These are phyloP conservation scores for Polydesmus complanatus DNA, from an alignment of 2,888 invertebrate genomes.

Conservation along the genomic window DNA sequence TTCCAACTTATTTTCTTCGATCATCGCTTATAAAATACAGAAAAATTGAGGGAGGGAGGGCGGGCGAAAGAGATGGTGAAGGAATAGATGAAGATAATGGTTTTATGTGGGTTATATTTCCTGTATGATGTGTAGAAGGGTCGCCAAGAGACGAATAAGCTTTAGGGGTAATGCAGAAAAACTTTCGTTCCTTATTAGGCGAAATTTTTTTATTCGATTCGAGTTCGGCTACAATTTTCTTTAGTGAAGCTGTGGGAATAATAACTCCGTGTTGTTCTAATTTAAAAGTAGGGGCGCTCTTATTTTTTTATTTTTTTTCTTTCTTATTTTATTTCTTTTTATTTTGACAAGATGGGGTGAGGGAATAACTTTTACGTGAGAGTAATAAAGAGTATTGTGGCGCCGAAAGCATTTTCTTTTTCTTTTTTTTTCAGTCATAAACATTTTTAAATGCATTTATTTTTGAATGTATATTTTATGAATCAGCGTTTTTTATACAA, in stretches of 20 bases:
- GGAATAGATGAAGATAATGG: not conserved
- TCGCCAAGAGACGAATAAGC: not conserved
- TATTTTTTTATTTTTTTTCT: not conserved
- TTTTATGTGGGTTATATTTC: not conserved
- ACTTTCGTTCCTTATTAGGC: too few species aligned
- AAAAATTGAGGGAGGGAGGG: not conserved
- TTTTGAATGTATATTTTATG: too few species aligned
- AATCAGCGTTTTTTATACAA: too few species aligned
- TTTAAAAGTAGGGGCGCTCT: not conserved
- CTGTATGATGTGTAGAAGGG: not conserved
- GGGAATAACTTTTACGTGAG: too few species aligned
- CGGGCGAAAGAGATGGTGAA: not conserved
- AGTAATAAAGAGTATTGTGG: too few species aligned
- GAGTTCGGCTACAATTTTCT: not conserved
- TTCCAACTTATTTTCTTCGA: not conserved
- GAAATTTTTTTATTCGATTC: not conserved
- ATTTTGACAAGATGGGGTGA: too few species aligned
- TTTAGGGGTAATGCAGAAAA: too few species aligned
- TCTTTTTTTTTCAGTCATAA: too few species aligned
- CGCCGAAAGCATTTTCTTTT: too few species aligned
- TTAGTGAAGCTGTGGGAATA: not conserved
- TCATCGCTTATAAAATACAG: not conserved
- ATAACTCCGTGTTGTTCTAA: not conserved
- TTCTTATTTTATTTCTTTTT: too few species aligned
- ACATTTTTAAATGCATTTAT: too few species aligned